phyloP scores from a whole-genome alignment of 2,888 invertebrate species.

The Tupiocoris notatus region DNA sequence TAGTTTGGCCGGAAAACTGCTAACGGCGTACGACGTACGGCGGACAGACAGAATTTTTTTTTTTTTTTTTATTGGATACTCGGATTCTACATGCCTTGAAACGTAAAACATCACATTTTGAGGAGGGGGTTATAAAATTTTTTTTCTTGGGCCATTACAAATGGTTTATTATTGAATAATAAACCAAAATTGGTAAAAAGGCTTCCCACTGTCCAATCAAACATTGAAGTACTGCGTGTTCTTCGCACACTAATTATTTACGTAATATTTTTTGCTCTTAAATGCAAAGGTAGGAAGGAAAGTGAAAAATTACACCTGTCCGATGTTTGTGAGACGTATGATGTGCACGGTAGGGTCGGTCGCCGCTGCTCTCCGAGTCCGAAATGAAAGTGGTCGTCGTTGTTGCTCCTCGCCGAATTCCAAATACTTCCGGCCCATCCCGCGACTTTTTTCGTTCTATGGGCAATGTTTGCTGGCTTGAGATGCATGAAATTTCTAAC shows the following conservation, averaged over 20 bases:
- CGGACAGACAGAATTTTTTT: no score
- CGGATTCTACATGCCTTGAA: no score
- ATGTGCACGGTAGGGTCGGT: slow-evolving; percentile 53
- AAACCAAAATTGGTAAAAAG: no score
- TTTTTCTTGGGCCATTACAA: no score
- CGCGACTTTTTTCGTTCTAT: slow-evolving; percentile 50
- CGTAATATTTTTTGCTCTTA: not conserved
- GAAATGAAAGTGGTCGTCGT: slow-evolving; percentile 49
- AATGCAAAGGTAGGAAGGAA: not conserved
- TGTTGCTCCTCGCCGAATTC: slow-evolving; percentile 44
- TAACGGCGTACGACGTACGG: no score
- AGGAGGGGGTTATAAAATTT: no score
- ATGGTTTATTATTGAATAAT: no score
- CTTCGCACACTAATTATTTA: not conserved
- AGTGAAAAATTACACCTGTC: slow-evolving; percentile 34
- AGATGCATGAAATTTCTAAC: slow-evolving; percentile 54
- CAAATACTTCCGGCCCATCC: slow-evolving; percentile 42
- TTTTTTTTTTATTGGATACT: no score
- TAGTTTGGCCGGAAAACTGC: no score
- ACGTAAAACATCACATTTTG: no score
- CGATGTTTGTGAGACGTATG: slow-evolving; percentile 49
- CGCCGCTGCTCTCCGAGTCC: slow-evolving; percentile 50
- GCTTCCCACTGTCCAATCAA: no score
- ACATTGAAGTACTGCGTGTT: no score
- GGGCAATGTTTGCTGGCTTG: slow-evolving; percentile 54